These are phyloP conservation scores for Tragelaphus strepsiceros DNA, from an alignment of 2,113 vertebrate species.

Conservation along the genomic window DNA sequence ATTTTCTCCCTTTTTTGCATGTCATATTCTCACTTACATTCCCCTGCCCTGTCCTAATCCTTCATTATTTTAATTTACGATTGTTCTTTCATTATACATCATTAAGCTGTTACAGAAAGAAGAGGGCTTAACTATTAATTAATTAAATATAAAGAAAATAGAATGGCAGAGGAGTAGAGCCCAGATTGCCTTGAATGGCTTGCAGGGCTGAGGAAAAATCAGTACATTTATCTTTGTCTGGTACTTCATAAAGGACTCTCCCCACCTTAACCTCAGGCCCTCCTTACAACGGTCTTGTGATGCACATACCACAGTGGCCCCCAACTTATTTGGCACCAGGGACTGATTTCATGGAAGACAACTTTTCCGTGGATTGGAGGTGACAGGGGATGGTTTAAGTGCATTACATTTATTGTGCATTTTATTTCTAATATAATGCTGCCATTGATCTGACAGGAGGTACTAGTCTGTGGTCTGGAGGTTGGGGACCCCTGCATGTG, in stretches of 20 bases:
- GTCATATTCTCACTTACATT: not conserved
- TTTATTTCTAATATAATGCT: not conserved
- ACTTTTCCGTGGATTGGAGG: not conserved
- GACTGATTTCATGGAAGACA: not conserved
- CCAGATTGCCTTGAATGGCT: not conserved
- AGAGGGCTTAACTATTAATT: not conserved
- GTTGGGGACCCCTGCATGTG: not conserved
- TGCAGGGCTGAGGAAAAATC: not conserved
- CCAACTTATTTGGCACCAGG: not conserved
- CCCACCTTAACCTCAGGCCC: not conserved
- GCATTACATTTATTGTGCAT: not conserved
- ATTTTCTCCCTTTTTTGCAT: not conserved
- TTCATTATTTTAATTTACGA: not conserved
- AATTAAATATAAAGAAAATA: not conserved
- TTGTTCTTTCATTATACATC: not conserved
- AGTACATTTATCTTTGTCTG: not conserved
- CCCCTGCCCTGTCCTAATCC: not conserved
- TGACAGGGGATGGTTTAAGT: not conserved
- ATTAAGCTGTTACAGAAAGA: not conserved
- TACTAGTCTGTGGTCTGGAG: not conserved
- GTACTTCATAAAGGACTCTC: not conserved
- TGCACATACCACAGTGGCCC: not conserved
- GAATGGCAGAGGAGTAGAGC: not conserved
- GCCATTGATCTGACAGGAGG: not conserved
- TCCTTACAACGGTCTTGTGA: not conserved